Base-by-base conservation (phyloP, 2,797 vertebrate genomes). In the Manis pentadactyla region DNA sequence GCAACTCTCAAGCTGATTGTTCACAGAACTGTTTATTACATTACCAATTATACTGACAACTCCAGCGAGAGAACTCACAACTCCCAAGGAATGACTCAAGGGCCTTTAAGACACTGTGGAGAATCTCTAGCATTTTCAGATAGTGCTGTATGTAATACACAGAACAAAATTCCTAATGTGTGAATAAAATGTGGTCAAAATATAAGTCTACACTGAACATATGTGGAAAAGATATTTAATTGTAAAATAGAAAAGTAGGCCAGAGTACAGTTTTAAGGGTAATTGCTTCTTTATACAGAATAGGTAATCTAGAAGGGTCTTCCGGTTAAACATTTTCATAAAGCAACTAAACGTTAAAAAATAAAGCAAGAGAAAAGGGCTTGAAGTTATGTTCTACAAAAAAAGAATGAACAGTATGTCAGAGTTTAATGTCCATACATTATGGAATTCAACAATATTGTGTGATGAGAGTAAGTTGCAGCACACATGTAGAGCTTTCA, bases 141-240 rank as follows among this genome's bases (percentile, higher is more conserved):
- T 34, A 17, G 51, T 64, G 1, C 42, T 64, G 91, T 66, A 86
- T 6, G 11, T 77, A 87, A 94, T 71, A 86, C 17, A 79, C 19
- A 95, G 53, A 82, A 92, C 77, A 94, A 29, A 92, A 71, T 11
- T 79, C 90, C 79, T 37, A 96, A 95, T 23, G 53, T 69, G 2
- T 95, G 95, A 59, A 91, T 51, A 79, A 97, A 95, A 78, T 87
- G 85, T 71, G 31, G 88, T 0, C 64, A 89, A 98, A 98, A 98
- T 49, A 87, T 57, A 93, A 98, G 93, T 96, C 95, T 97, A 97
- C 97, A 96, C 96, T 95, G 83, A 59, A 96, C 15, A 18, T 98
- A 98, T 98, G 98, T 99, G 98, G 98, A 99, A 99, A 99, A 99
- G 98, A 98, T 99, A 99, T 99, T 99, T 99, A 99, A 99, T 99